Base-by-base conservation (phyloP, 1,140 invertebrate genomes). In the Drosophila asahinai region DNA sequence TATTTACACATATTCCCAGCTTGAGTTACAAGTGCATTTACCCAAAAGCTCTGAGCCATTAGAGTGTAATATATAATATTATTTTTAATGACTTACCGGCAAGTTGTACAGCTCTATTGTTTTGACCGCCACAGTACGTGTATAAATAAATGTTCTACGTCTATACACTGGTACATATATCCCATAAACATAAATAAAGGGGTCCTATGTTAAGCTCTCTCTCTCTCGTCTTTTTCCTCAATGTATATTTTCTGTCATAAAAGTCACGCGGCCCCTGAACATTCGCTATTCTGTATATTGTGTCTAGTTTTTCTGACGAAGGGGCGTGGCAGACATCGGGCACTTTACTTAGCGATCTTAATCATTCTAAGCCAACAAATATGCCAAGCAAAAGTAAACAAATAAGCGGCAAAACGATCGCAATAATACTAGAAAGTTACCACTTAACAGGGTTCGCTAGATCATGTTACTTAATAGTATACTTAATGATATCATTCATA, bases 161-260 rank as follows among this genome's bases (percentile, higher is more conserved):
- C 49, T 57, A 45, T 58, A 42, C 25, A 48, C 43, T n/a, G 43
- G 40, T 55, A 71, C 60, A 68, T 59, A 61, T 66, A 49, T 58
- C 60, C 42, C 57, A 66, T 63, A 82, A 77, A 82, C 80, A 81
- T 82, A 81, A 82, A 82, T 82, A 81, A 81, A 77, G 65, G 64
- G 76, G 57, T 72, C 59, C 42, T 54, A 48, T 63, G 67, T 68
- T 68, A 70, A 71, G 67, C 67, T 71, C 25, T 68, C n/a, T 68
- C n/a, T 47, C 27, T 33, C 33, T 33, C n/a, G 30, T 68, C 59
- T 48, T 68, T 68, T 74, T 52, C 52, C 51, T 75, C 43, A 45
- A 78, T 68, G 63, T 83, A 59, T 74, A 57, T 40, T 70, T 70
- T 70, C 75, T 83, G 80, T 83, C 80, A 83, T 70, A 75, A 83